phyloP scores from a whole-genome alignment of 2,797 vertebrate genomes.

The Potorous gilbertii region DNA sequence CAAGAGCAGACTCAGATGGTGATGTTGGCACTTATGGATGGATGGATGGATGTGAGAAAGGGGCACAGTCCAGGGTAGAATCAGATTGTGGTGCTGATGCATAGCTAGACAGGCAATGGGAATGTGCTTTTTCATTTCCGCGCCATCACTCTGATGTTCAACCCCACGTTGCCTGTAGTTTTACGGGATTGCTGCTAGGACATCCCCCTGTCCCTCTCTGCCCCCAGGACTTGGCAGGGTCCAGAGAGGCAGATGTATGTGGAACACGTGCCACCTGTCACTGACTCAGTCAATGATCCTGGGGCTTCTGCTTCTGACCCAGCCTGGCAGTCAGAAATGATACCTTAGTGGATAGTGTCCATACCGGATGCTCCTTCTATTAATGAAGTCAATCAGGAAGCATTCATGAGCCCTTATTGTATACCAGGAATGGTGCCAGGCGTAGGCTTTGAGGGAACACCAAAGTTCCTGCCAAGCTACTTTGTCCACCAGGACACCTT shows the following conservation, averaged over 20 bases:
- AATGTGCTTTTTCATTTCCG: background rate
- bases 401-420: background rate
- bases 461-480: background rate
- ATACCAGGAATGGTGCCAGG: accelerated
- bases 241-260: background rate
- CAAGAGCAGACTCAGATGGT: constrained; percentile 2
- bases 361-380: background rate
- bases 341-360: accelerated
- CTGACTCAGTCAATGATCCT: background rate
- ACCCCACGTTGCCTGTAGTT: background rate
- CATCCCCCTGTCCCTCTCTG: accelerated
- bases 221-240: background rate
- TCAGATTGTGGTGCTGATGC: too few relatives aligned
- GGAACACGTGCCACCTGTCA: too few relatives aligned
- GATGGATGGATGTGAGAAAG: background rate
- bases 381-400: accelerated
- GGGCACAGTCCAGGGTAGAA: too few relatives aligned
- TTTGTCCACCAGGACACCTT: too few relatives aligned
- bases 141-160: too few relatives aligned
- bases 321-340: too few relatives aligned
- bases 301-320: background rate
- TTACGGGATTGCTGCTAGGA: background rate
- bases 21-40: too few relatives aligned
- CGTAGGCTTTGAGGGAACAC: accelerated
- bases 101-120: too few relatives aligned